Evolutionary conservation across 2,797 vertebrate genomes (phyloP).

Genomic region (Loriculus beryllinus): DNA sequence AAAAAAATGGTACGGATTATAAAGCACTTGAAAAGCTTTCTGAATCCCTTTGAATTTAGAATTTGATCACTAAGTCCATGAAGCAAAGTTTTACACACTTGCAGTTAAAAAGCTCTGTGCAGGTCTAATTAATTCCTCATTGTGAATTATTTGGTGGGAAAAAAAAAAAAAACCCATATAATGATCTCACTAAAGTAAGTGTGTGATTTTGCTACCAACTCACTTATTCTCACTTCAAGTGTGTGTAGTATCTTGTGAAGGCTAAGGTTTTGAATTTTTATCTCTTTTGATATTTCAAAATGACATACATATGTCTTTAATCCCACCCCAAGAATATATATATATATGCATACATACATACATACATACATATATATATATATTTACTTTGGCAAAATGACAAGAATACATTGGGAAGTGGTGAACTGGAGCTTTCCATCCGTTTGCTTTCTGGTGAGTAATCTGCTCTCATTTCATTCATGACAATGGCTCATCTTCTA

Average conservation of each 20-base stretch:
- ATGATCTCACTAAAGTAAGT: background rate
- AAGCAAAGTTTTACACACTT: background rate
- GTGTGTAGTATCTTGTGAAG: background rate
- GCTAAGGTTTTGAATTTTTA: background rate
- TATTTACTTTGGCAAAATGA: background rate
- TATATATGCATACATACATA: too few relatives aligned
- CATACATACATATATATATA: background rate
- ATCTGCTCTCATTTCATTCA: background rate
- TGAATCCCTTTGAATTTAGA: background rate
- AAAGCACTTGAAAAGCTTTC: background rate
- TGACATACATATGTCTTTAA: background rate
- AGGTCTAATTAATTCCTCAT: background rate
- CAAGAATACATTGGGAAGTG: fast-evolving
- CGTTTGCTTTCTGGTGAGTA: background rate
- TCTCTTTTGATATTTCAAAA: background rate
- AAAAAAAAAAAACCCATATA: background rate
- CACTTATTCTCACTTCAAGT: background rate
- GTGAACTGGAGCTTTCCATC: background rate
- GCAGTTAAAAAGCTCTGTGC: background rate
- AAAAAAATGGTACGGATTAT: background rate
- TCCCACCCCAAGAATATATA: background rate
- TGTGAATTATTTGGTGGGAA: background rate
- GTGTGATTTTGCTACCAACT: background rate
- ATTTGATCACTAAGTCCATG: background rate
- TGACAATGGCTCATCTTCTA: background rate